A percentile compares a stretch with the other conserved stretches of the same genome.
Evolutionary conservation across 2,888 invertebrate species (phyloP).

Genomic region (Macroteleia sp.): DNA sequence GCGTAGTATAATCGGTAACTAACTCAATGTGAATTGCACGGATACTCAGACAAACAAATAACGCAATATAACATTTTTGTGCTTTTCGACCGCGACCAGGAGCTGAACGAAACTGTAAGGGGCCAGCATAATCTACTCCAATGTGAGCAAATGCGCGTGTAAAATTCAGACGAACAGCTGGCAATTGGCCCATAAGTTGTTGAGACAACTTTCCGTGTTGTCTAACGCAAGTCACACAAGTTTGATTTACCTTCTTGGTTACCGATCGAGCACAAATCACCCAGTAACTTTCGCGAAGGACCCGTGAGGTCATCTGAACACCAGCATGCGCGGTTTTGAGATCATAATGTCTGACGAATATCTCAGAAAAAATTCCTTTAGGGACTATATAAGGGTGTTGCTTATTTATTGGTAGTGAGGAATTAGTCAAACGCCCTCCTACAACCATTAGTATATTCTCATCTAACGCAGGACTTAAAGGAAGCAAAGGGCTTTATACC

Average conservation of each 20-base stretch:
- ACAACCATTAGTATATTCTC: not conserved
- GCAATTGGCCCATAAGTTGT: not conserved
- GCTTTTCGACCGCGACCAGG: not conserved
- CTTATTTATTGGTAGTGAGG: not conserved
- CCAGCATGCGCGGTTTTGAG: not conserved
- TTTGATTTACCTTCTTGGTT: not conserved
- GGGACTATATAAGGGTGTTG: slow-evolving; percentile 6
- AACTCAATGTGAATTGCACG: not conserved
- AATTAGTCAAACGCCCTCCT: not conserved
- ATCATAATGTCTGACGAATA: not conserved
- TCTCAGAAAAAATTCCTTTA: not conserved
- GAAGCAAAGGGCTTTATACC: not conserved
- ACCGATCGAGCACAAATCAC: not conserved
- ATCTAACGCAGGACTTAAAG: not conserved
- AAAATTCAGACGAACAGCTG: not conserved
- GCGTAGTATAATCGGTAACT: not conserved
- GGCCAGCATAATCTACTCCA: not conserved
- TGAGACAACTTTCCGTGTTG: not conserved
- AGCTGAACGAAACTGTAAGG: not conserved
- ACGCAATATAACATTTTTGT: not conserved
- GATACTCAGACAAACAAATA: not conserved
- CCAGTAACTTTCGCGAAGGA: not conserved
- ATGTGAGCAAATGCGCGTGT: not conserved
- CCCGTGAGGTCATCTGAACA: not conserved
- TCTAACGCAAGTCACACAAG: not conserved